Base-by-base conservation (phyloP, 2,888 invertebrate genomes). In the Dyspetes luteomarginatus region DNA sequence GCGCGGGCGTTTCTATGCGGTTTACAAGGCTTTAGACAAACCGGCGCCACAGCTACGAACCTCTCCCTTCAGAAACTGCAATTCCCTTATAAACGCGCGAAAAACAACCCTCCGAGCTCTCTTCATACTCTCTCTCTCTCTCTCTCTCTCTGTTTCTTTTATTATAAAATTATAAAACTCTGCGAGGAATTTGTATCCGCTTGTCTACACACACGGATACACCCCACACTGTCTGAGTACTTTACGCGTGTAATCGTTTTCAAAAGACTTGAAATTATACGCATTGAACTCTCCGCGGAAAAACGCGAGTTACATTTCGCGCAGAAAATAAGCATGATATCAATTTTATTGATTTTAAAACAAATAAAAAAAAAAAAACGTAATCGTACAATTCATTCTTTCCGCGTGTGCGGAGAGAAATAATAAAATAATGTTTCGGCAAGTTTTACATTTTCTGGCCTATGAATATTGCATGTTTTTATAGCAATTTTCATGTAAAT, bases 11-110 rank as follows among this genome's bases (percentile, higher is more conserved):
- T 7, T 36, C 17, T 62, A 28, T 24, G 58, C 58, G 45, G 22
- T 60, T 67, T 67, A 41, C 22, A 67, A 58, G 71, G 56, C 76
- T 48, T 69, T 76, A 77, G 76, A 77, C 76, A 45, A 24, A 55
- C 30, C 62, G 76, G 76, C 76, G 76, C 69, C 76, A 15, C 36
- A 24, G n/a, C 5, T 7, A 17, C 45, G 17, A 64, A 58, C 41
- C 50, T 41, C 43, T 41, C 58, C 73, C 50, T 41, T 26, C 3
- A 28, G 41, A 64, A 73, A 64, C 62, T 73, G 52, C 9, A 73
- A 73, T 56, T 43, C 43, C 52, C 48, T 5, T 7, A 17, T 3
- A 15, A 15, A 5, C 50, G 36, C 24, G 65, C 17, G 50, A 50
- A 71, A 50, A 71, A 71, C 43, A 56, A 62, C 50, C 72, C 72